Conservation (phyloP, 2,888 invertebrate genomes). For the Bembecia ichneumoniformis region DNA sequence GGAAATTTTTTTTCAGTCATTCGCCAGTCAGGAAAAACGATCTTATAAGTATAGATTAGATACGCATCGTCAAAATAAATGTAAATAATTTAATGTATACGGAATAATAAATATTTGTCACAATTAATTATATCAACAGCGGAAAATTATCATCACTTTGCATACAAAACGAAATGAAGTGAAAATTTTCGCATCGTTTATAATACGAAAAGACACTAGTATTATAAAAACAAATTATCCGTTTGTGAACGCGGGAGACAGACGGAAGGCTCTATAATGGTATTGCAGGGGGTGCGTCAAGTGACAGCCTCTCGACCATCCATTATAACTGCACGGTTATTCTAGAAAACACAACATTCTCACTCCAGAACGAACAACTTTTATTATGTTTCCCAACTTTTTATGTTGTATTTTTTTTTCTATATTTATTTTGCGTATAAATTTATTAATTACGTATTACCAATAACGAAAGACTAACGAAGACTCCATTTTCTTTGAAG, state of each 20-base stretch:
- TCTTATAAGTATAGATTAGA: too few relatives aligned
- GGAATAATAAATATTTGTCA: too few relatives aligned
- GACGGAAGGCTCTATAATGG: slow-evolving; percentile 49
- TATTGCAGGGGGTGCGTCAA: slow-evolving; percentile 68
- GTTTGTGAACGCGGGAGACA: slow-evolving; percentile 26
- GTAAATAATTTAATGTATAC: too few relatives aligned
- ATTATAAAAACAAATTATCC: slow-evolving; percentile 33
- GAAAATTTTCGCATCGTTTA: slow-evolving; percentile 4
- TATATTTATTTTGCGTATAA: too few relatives aligned
- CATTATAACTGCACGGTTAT: slow-evolving; percentile 50
- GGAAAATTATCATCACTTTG: neutral
- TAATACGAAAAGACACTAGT: slow-evolving; percentile 1
- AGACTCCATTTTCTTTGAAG: too few relatives aligned
- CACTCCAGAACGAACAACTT: neutral
- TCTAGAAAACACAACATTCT: slow-evolving; percentile 19
- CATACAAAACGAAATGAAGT: neutral
- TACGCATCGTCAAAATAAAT: too few relatives aligned
- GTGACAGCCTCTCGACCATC: slow-evolving; percentile 54
- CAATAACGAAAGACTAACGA: too few relatives aligned
- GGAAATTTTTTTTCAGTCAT: too few relatives aligned
- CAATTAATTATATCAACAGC: neutral
- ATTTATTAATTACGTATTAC: too few relatives aligned
- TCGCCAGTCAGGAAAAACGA: too few relatives aligned
- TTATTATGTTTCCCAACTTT: too few relatives aligned
- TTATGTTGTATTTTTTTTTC: too few relatives aligned